Conservation (phyloP, 2,797 vertebrate species). For the Petrocephalus schoutedeni region DNA sequence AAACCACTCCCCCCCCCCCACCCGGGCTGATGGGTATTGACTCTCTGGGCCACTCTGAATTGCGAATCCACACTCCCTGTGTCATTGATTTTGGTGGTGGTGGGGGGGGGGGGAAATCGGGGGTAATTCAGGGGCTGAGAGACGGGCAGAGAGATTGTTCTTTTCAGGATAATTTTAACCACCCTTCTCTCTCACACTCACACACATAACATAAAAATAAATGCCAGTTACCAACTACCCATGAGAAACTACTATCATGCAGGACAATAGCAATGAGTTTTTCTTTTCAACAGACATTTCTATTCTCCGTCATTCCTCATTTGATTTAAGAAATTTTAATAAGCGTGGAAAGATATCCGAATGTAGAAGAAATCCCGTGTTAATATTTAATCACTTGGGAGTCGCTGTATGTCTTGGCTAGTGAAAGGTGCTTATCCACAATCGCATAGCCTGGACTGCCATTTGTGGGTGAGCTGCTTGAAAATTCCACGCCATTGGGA, state of each 20-base stretch:
- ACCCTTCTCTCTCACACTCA: background rate
- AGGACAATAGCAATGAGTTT: background rate
- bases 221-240: background rate
- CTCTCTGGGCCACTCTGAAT: slow-evolving; percentile 4
- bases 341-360: background rate
- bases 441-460: background rate
- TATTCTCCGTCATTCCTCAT: background rate
- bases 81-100: background rate
- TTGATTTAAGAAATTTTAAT: background rate
- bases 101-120: background rate
- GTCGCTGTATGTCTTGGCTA: background rate
- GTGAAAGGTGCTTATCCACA: background rate
- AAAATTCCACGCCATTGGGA: background rate
- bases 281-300: background rate
- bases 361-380: background rate
- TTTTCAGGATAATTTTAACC: background rate
- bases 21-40: background rate
- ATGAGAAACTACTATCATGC: background rate
- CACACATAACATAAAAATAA: background rate
- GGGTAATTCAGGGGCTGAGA: background rate
- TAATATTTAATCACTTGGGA: background rate
- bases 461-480: background rate
- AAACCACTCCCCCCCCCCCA: background rate
- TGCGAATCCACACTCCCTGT: background rate
- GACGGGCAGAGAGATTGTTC: background rate